phyloP scores from a whole-genome alignment of 2,797 vertebrate species.

The Tinamus major region DNA sequence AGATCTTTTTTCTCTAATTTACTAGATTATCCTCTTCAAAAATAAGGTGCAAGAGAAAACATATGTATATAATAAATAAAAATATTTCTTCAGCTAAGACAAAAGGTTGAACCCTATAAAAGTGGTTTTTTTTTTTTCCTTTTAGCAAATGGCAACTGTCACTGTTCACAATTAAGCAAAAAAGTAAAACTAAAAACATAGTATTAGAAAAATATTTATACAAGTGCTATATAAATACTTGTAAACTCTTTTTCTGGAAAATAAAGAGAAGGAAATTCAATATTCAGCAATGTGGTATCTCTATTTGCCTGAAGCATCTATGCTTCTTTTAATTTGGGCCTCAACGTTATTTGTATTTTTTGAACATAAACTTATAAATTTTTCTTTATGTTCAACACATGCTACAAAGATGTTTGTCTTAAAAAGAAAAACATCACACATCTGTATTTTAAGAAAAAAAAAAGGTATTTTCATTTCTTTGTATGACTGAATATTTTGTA shows the following conservation, averaged over 20 bases:
- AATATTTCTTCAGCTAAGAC: too few relatives aligned
- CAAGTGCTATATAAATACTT: background rate
- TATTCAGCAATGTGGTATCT: background rate
- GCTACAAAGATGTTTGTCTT: background rate
- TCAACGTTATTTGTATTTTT: background rate
- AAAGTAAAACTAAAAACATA: background rate
- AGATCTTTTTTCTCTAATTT: background rate
- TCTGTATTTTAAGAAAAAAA: conserved; percentile 18
- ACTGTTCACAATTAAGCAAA: background rate
- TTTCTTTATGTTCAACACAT: background rate
- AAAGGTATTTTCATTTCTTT: background rate
- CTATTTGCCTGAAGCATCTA: too few relatives aligned
- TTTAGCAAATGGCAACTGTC: background rate
- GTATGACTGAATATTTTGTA: conserved; percentile 28
- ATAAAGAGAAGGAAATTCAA: background rate
- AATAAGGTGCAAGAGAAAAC: background rate
- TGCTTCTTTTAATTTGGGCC: background rate
- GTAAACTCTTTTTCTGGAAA: background rate
- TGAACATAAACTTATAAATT: background rate
- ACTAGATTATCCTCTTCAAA: background rate
- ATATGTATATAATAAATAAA: background rate
- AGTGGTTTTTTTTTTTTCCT: background rate
- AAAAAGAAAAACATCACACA: background rate
- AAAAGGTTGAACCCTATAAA: too few relatives aligned
- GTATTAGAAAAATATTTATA: background rate